Evolutionary conservation across 2,113 vertebrate species (phyloP), one percentile per base, ranked within the genome.

Genomic region (Athene noctua): DNA sequence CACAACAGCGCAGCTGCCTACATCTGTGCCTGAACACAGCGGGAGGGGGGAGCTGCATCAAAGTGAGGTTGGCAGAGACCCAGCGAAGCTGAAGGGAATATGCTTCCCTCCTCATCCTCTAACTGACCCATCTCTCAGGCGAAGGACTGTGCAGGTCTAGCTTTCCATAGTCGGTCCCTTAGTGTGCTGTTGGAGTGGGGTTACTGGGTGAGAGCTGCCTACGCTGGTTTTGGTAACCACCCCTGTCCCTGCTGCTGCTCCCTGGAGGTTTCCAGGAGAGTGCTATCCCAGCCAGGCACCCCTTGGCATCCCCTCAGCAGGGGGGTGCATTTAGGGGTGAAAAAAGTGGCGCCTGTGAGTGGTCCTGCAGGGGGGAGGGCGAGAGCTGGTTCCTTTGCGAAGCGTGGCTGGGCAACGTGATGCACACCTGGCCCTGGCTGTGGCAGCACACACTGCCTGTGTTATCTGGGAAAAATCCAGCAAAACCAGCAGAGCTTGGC

Each of bases 341-440:
- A 29, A 44, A 59, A 47, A 47, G 16, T 3, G 16, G 42, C 1
- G 1, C 11, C 25, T n/a, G 8, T 15, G 44, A 63, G 38, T 8
- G 34, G 78, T n/a, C 15, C 38, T 17, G 55, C 30, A 74, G 42
- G 36, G 34, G 74, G 71, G 27, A 36, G n/a, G 19, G 80, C 57
- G n/a, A 70, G 38, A 70, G 82, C 68, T 79, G 15, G 12, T 12
- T 84, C 44, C 26, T 52, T 25, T 15, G 70, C 49, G 38, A 42
- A 89, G 78, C 2, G 0, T 9, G 68, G 67, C 58, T 2, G 8
- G 47, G 66, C 57, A 44, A 1, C 0, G 1, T 26, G 11, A 9
- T 25, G 42, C 68, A 52, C 13, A 15, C 65, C 80, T 17, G 55
- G 83, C 30, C 51, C 73, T 46, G 66, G 81, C 67, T 15, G 40